Evolutionary conservation across 1,140 invertebrate species (phyloP).

Genomic region (Batillaria attramentaria): DNA sequence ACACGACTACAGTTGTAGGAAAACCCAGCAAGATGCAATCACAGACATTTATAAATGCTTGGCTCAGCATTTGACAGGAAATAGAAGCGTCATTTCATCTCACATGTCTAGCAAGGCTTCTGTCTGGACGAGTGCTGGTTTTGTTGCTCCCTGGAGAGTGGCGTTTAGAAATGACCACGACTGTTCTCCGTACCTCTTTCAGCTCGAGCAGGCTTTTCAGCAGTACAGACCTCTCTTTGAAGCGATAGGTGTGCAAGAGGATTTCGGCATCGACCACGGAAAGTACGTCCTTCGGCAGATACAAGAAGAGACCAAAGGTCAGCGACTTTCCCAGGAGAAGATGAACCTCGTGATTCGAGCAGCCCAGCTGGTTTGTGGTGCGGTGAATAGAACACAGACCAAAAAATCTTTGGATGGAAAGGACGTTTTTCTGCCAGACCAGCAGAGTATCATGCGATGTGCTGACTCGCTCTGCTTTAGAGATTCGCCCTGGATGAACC

Average conservation of each 20-base stretch:
- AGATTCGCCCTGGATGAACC: conserved; percentile 33
- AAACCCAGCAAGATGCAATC: too few species aligned
- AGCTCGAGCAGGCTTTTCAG: conserved; percentile 10
- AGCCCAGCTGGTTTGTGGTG: not conserved
- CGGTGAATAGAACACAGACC: not conserved
- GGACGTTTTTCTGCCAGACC: conserved; percentile 41
- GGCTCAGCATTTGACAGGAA: not conserved
- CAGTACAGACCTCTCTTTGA: conserved; percentile 32
- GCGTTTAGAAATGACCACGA: conserved; percentile 29
- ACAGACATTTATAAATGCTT: too few species aligned
- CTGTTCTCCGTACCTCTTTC: conserved; percentile 48
- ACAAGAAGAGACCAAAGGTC: not conserved
- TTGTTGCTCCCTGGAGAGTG: conserved; percentile 40
- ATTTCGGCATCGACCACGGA: conserved; percentile 30
- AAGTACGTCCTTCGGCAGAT: conserved; percentile 18
- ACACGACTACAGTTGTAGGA: too few species aligned
- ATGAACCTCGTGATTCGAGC: not conserved
- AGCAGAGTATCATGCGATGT: conserved; percentile 14
- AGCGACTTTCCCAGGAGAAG: not conserved
- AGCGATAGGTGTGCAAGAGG: conserved; percentile 37
- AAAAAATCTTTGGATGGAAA: not conserved
- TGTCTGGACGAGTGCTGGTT: conserved; percentile 24
- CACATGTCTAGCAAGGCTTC: conserved; percentile 8
- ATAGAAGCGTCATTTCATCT: not conserved
- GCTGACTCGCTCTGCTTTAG: conserved; percentile 45